Conservation (phyloP, 2,797 vertebrate species). For the Darevskia mixta region DNA sequence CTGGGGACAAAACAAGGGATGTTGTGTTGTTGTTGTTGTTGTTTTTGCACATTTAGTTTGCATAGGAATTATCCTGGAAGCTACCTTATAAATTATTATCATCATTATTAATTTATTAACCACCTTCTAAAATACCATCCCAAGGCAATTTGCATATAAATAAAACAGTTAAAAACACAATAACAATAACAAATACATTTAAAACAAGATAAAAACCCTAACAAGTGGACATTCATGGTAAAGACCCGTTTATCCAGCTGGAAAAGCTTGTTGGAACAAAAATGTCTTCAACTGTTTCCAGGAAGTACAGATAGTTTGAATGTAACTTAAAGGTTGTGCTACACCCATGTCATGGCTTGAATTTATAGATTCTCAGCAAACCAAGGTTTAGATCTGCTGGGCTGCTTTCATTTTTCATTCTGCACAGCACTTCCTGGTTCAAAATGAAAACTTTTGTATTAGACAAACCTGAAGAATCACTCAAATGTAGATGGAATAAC, state of each 20-base stretch:
- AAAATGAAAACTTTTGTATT: background rate
- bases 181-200: background rate
- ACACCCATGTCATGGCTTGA: too few relatives aligned
- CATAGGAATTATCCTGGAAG: constrained; percentile 36
- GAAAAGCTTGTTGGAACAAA: too few relatives aligned
- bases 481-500: constrained; percentile 6
- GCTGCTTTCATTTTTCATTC: background rate
- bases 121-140: too few relatives aligned
- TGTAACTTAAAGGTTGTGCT: too few relatives aligned
- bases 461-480: constrained; percentile 64
- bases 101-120: too few relatives aligned
- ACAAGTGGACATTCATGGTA: too few relatives aligned
- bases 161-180: background rate
- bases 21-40: constrained; percentile 12
- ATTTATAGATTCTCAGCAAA: too few relatives aligned
- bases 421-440: background rate
- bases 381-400: too few relatives aligned
- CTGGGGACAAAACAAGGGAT: constrained; percentile 70
- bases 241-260: too few relatives aligned
- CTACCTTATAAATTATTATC: background rate
- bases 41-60: constrained; percentile 56
- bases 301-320: too few relatives aligned
- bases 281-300: too few relatives aligned
- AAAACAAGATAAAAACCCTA: too few relatives aligned
- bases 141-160: background rate